These are phyloP conservation scores for Monochamus saltuarius DNA, from an alignment of 1,140 invertebrate species.

Conservation along the genomic window DNA sequence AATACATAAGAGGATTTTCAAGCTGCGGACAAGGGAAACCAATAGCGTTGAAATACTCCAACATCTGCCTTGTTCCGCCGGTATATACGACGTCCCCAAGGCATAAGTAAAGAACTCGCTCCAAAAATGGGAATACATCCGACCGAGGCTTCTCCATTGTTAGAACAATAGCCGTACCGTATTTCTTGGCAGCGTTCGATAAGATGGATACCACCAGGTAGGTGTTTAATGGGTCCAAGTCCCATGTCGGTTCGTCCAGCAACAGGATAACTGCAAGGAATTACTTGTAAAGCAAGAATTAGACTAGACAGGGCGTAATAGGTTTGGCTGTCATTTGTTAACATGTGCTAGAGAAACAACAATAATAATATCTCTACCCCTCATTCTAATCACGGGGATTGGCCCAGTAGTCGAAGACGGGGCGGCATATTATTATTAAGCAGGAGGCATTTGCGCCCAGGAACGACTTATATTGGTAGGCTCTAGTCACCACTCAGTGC, in stretches of 20 bases:
- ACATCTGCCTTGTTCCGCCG: conserved; percentile 82
- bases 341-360: too few species aligned
- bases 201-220: conserved; percentile 91
- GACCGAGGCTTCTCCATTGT: conserved; percentile 92
- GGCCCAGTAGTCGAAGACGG: too few species aligned
- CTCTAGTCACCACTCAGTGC: too few species aligned
- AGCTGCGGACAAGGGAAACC: conserved; percentile 91
- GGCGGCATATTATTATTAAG: too few species aligned
- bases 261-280: conserved; percentile 70
- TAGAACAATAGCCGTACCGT: conserved; percentile 82
- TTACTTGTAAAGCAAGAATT: too few species aligned
- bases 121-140: conserved; percentile 90
- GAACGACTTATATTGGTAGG: too few species aligned
- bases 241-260: conserved; percentile 88
- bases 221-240: conserved; percentile 86
- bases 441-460: too few species aligned
- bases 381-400: too few species aligned
- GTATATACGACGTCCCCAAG: conserved; percentile 89
- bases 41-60: conserved; percentile 89
- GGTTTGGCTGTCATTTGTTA: too few species aligned
- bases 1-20: conserved; percentile 93
- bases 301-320: too few species aligned
- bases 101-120: conserved; percentile 80
- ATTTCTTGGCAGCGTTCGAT: conserved; percentile 88
- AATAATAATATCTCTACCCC: too few species aligned